Base-by-base conservation (phyloP, 1,140 invertebrate species). In the Habropoda laboriosa region DNA sequence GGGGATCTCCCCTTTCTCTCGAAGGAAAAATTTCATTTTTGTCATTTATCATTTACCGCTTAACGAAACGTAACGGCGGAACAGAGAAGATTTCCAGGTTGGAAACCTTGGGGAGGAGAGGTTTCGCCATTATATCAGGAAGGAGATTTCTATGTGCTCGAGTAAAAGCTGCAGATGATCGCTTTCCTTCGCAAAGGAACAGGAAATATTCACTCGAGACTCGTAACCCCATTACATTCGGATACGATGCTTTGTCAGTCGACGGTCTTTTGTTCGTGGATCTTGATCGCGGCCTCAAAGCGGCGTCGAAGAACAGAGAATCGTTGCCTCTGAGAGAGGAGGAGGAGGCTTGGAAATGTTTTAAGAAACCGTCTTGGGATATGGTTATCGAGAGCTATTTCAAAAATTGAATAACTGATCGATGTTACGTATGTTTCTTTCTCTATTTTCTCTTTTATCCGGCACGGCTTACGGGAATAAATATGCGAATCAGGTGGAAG, bases 181-280 rank as follows among this genome's bases (percentile, higher is more conserved):
- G 63, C 10, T 57, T 38, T 27, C n/a, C 51, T 47, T n/a, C 2
- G 24, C 21, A 55, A 76, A 55, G 63, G 40, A 68, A 42, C 51
- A 68, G 30, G 49, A 55, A 74, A 74, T 64, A 74, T 74, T 57
- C 63, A 68, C 51, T 76, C 51, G 63, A 57, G 63, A 18, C 63
- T 45, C 27, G 51, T 76, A 76, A 76, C 63, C 40, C 40, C 66
- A 76, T 76, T 76, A 76, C 66, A 40, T 27, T 45, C n/a, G 30
- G 30, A 58, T 76, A 68, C 66, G 51, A 27, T 27, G 63, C 74
- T 76, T 57, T 76, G 74, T 76, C 74, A 47, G 63, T 47, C 24
- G 30, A 24, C 38, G 38, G 16, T 57, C 74, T 68, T 76, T 58
- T 51, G 74, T 47, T 67, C 74, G 27, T 45, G 51, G 40, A 53